Evolutionary conservation across 2,888 invertebrate species (phyloP).

Genomic region (Ichneumoninae sp.): DNA sequence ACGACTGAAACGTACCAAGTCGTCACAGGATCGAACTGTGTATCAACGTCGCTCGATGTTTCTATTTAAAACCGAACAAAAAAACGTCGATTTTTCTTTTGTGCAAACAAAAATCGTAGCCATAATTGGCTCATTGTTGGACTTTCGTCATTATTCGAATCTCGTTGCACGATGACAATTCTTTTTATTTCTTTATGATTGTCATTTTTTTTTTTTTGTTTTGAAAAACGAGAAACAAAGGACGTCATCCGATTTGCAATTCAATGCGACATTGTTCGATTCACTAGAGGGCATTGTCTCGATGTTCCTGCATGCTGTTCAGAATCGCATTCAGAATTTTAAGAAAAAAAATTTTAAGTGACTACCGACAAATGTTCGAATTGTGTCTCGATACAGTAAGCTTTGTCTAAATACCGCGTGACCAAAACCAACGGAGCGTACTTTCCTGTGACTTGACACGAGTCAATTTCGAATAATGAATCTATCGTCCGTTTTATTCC

Average conservation of each 20-base stretch:
- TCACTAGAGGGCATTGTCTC: constrained; percentile 14
- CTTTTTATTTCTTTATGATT: constrained; percentile 26
- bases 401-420: neutral
- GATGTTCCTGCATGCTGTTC: neutral
- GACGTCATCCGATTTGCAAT: constrained; percentile 59
- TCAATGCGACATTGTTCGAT: constrained; percentile 58
- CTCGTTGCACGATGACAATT: constrained; percentile 36
- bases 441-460: too few species aligned
- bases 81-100: neutral
- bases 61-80: neutral
- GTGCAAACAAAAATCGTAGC: neutral
- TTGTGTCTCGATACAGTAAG: neutral
- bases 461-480: too few species aligned
- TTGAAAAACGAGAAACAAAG: constrained; percentile 48
- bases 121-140: constrained; percentile 9
- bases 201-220: constrained; percentile 20
- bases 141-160: constrained; percentile 46
- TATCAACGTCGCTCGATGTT: neutral
- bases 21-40: neutral
- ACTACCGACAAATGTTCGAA: neutral
- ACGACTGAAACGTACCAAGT: neutral
- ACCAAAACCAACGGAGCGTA: neutral
- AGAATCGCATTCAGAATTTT: neutral
- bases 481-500: too few species aligned
- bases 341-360: neutral